phyloP scores from a whole-genome alignment of 2,797 vertebrate genomes.

The Antennarius maculatus region DNA sequence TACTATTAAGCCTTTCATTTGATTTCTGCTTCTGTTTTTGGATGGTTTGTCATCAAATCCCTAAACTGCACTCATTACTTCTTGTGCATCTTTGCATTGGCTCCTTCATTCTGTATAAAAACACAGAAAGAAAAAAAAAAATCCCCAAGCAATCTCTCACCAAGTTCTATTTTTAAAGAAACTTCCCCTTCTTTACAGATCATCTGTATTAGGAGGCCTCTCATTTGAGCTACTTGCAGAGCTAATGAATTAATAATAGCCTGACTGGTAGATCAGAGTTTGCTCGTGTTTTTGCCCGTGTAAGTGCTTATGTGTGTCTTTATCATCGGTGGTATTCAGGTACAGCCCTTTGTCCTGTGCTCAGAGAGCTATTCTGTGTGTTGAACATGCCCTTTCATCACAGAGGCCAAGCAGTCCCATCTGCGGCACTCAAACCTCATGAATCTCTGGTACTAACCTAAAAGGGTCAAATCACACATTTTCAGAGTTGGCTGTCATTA shows the following conservation, averaged over 20 bases:
- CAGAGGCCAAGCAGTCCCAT: slow-evolving; percentile 40
- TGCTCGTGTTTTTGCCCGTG: slow-evolving; percentile 11
- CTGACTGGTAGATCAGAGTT: slow-evolving; percentile 9
- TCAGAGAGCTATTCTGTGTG: slow-evolving; percentile 40
- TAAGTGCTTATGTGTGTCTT: slow-evolving; percentile 2
- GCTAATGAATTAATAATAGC: slow-evolving; percentile 35
- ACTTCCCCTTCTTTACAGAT: not conserved
- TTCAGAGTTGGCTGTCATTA: not conserved
- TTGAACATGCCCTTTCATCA: slow-evolving; percentile 51
- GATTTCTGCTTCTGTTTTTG: no score
- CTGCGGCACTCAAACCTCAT: slow-evolving; percentile 43
- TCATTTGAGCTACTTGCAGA: slow-evolving; percentile 15
- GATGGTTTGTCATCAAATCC: no score
- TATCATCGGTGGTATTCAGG: slow-evolving; percentile 16
- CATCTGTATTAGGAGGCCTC: not conserved
- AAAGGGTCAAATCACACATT: not conserved
- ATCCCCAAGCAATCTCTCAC: not conserved
- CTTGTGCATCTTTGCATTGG: no score
- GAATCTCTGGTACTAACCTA: slow-evolving; percentile 32
- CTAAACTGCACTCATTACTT: no score
- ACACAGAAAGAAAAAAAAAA: no score
- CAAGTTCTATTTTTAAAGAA: not conserved
- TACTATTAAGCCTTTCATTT: no score
- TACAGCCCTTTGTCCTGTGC: slow-evolving; percentile 22
- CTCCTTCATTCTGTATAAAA: no score